Base-by-base conservation (phyloP, 2,888 invertebrate species). In the Aspidiotus rigidus region DNA sequence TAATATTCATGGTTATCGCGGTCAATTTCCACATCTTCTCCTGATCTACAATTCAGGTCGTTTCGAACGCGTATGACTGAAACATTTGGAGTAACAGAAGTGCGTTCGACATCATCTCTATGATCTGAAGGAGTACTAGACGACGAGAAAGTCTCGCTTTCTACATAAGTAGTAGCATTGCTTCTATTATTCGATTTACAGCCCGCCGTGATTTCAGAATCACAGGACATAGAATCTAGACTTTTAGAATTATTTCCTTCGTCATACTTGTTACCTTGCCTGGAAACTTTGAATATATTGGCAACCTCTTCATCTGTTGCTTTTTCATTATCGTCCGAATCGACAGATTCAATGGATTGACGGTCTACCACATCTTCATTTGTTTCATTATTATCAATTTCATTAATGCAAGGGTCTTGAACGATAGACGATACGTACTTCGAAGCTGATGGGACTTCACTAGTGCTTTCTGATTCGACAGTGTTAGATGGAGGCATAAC, bases 241-340 rank as follows among this genome's bases (percentile, higher is more conserved):
- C 49, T 13, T 49, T 49, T 49, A n/a, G 49, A 49, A 7, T 39
- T 59, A 13, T 28, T 39, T 39, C 13, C 59, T 59, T 59, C 59
- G 17, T 59, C 28, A 59, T 7, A 10, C 3, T 59, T 39, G 2
- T 17, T 8, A 28, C 13, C 28, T 6, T 28, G 59, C 13, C 13
- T 39, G 2, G 67, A 17, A 7, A 15, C 17, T 42, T 67, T 17
- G 39, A 67, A 67, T 28, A 67, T 67, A 53, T 42, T 67, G 13
- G 67, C 67, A 9, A 67, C 67, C 49, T 67, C 67, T 17, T 57
- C 60, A 40, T 67, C 67, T 28, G 57, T 67, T 28, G 56, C 67
- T 39, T 67, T 67, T 13, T 67, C 67, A 9, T 53, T 44, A 9
- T 67, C 67, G 44, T 67, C 67, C 39, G 9, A 49, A 6, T 16